Evolutionary conservation across 2,888 invertebrate species (phyloP), one percentile per base, ranked within the genome.

Genomic region (Cryptocephalus moraei): DNA sequence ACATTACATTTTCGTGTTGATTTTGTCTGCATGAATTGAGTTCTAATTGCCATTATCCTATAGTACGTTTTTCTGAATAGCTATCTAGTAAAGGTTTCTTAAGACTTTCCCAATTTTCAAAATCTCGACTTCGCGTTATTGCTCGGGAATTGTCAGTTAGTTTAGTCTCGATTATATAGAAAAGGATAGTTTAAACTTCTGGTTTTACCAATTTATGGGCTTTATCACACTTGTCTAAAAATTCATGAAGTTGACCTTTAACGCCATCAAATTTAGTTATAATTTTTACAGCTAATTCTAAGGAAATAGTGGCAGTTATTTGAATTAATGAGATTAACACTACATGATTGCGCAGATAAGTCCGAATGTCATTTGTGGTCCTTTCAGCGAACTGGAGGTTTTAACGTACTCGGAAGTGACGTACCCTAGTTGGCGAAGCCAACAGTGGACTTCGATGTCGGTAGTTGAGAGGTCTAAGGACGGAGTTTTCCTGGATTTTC

Each of bases 1-100:
- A 50, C 13, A 61, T 40, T 11, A 62, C 57, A 33, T 49, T 52
- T 58, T 61, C 58, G 8, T 49, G 52, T 9, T 36, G 41, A 13
- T 45, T 49, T 57, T 61, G 58, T 49, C 50, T 56, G 44, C 56
- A 60, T 13, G 58, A 58, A 48, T 57, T 57, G 41, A 62, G 41
- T 51, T 62, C 57, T 12, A 60, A 41, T 51, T 61, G 60, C 57
- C 59, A 60, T 50, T 62, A 60, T 10, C 54, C 54, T 9, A 52
- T 49, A 2, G 60, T 55, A 22, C 60, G 33, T 54, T 57, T 57
- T 46, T 62, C 61, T 40, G 55, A 52, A 42, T 54, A 52, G n/a
- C 41, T 44, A 31, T 49, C 45, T 33, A 52, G 40, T 32, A 52
- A 45, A 45, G 13, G 22, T 44, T 32, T 31, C 33, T 46, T 50